Evolutionary conservation across 2,888 invertebrate genomes (phyloP).

Genomic region (Lutraria lutraria): DNA sequence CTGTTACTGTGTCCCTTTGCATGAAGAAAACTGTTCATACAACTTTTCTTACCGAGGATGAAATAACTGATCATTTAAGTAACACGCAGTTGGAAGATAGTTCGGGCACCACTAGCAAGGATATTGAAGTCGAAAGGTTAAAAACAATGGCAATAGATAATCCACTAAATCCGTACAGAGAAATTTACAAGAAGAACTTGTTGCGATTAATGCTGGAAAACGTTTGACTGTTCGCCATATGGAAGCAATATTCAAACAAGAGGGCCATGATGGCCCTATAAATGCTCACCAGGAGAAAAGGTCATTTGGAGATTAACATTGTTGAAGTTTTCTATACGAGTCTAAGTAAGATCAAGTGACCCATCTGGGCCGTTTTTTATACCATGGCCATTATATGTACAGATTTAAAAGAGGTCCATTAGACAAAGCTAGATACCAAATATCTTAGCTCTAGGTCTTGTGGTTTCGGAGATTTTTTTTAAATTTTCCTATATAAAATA

Average conservation of each 20-base stretch:
- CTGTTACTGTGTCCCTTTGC: constrained; percentile 78
- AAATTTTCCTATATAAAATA: too few relatives aligned
- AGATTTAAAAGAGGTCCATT: too few relatives aligned
- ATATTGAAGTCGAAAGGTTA: constrained; percentile 73
- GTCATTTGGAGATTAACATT: too few relatives aligned
- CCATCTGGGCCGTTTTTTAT: too few relatives aligned
- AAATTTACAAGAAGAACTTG: constrained; percentile 75
- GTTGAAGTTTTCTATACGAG: too few relatives aligned
- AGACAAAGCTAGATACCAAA: too few relatives aligned
- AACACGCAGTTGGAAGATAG: not conserved
- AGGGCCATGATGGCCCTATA: too few relatives aligned
- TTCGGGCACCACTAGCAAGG: not conserved
- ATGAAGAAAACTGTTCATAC: not conserved
- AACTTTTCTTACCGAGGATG: not conserved
- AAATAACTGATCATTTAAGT: not conserved
- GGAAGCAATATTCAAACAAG: constrained; percentile 53
- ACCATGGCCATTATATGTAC: too few relatives aligned
- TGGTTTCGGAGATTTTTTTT: too few relatives aligned
- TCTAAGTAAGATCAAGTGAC: too few relatives aligned
- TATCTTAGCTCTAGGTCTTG: too few relatives aligned
- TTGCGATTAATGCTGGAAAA: constrained; percentile 54
- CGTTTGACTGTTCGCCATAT: constrained; percentile 49
- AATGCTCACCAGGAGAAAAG: too few relatives aligned
- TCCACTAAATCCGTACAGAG: constrained; percentile 77
- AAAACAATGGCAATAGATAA: constrained; percentile 80